Evolutionary conservation across 2,888 invertebrate genomes (phyloP).

Genomic region (Teinopalpus imperialis): DNA sequence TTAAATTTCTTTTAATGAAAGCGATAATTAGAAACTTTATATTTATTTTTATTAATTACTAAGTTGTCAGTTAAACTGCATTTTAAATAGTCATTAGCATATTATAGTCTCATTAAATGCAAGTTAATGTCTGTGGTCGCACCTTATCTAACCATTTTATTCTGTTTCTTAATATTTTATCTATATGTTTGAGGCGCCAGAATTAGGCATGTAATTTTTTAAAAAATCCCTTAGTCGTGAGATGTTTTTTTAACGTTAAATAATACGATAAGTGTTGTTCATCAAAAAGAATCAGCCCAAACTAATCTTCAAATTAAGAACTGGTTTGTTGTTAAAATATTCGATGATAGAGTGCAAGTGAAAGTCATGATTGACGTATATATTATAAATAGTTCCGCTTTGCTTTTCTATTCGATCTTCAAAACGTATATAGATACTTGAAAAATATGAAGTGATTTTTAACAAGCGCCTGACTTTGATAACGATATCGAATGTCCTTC

Average conservation of each 20-base stretch:
- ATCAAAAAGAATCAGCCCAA: slow-evolving; percentile 14
- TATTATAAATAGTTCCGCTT: slow-evolving; percentile 70
- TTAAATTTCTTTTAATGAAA: slow-evolving; percentile 14
- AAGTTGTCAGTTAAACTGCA: slow-evolving; percentile 9
- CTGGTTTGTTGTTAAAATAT: slow-evolving; percentile 74
- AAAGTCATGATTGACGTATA: slow-evolving; percentile 74
- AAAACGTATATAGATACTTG: slow-evolving; percentile 6
- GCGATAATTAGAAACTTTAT: slow-evolving; percentile 12
- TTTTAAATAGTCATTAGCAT: slow-evolving; percentile 9
- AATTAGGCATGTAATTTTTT: too few relatives aligned
- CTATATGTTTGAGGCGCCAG: too few relatives aligned
- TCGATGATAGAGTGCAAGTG: slow-evolving; percentile 76
- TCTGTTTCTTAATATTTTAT: slow-evolving; percentile 38
- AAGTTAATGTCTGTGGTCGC: background rate
- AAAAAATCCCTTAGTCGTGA: too few relatives aligned
- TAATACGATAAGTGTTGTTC: slow-evolving; percentile 6
- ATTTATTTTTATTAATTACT: slow-evolving; percentile 1
- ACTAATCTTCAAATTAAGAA: slow-evolving; percentile 45
- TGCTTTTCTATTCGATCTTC: slow-evolving; percentile 39
- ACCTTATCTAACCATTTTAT: slow-evolving; percentile 1
- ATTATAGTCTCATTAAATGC: background rate
- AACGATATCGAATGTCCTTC: slow-evolving; percentile 59
- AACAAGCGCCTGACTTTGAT: slow-evolving; percentile 22
- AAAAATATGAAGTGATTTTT: slow-evolving; percentile 16
- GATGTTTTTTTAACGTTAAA: slow-evolving; percentile 8